Conservation (phyloP, 2,797 vertebrate species). For the Clamator glandarius region DNA sequence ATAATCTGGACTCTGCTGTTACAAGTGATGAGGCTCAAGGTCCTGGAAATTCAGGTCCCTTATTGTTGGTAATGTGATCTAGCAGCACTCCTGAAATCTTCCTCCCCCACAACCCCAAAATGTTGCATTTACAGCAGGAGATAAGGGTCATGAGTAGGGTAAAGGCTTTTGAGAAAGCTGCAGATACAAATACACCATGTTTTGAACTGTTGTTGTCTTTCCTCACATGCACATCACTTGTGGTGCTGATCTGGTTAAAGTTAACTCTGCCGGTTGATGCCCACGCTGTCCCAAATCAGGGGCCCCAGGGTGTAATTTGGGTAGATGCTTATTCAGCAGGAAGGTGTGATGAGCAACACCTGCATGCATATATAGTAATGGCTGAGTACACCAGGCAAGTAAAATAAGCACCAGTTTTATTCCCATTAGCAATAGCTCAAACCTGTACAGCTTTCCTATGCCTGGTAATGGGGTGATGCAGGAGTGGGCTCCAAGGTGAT, state of each 20-base stretch:
- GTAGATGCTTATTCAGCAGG: background rate
- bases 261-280: rapidly evolving
- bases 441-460: rapidly evolving
- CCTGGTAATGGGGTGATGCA: background rate
- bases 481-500: background rate
- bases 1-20: background rate
- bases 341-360: background rate
- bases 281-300: background rate
- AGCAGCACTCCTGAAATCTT: background rate
- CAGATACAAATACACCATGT: rapidly evolving
- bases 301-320: background rate
- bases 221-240: background rate
- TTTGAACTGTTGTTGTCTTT: background rate
- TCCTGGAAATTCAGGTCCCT: background rate
- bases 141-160: rapidly evolving
- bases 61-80: background rate
- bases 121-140: background rate
- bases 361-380: background rate
- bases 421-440: background rate
- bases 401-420: background rate
- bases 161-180: background rate
- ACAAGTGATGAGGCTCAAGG: background rate
- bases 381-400: background rate
- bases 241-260: background rate
- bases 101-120: background rate